These are phyloP conservation scores for Chelonia mydas DNA, from an alignment of 2,797 vertebrate species.

Conservation along the genomic window DNA sequence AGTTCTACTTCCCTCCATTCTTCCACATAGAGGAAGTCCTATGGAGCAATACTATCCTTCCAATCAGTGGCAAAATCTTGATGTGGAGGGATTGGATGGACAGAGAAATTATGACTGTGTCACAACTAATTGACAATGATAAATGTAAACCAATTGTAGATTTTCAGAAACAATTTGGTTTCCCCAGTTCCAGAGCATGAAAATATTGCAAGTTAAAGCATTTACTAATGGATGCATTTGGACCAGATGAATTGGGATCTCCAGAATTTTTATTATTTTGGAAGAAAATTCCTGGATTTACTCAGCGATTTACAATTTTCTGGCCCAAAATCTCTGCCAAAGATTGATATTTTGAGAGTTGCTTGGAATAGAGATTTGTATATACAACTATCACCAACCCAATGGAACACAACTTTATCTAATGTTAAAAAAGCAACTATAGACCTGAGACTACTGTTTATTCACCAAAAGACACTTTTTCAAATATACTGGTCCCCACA, in stretches of 20 bases:
- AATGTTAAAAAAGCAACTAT: not conserved
- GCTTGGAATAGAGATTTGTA: not conserved
- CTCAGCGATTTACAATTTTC: not conserved
- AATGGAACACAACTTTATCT: not conserved
- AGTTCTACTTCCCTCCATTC: not conserved
- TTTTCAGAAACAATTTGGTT: not conserved
- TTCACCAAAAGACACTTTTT: not conserved
- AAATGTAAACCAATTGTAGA: not conserved
- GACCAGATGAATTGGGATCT: not conserved
- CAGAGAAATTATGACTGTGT: not conserved
- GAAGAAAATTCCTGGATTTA: not conserved
- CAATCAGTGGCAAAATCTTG: not conserved
- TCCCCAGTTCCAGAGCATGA: not conserved
- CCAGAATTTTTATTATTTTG: not conserved
- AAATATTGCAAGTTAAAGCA: not conserved
- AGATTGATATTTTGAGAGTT: not conserved
- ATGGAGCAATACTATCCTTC: not conserved
- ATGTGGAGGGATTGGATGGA: not conserved
- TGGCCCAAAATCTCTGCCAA: not conserved
- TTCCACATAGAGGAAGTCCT: not conserved
- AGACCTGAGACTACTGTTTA: not conserved
- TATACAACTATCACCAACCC: not conserved
- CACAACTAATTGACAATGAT: not conserved
- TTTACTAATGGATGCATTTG: not conserved
- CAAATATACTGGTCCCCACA: not conserved